phyloP scores from a whole-genome alignment of 2,888 invertebrate genomes.

The Ephialtes manifestator region DNA sequence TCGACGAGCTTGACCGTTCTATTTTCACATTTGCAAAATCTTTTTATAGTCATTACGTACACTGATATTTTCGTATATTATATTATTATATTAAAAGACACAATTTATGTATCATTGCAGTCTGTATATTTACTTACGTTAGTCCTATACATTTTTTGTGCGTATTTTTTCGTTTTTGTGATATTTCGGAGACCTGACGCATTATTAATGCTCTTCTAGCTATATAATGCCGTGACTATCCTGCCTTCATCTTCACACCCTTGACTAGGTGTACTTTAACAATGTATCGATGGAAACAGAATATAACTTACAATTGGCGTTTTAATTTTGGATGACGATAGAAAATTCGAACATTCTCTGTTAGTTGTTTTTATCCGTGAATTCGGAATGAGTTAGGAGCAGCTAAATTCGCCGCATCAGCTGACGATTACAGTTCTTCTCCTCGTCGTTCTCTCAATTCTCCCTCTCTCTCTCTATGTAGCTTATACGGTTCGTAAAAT shows the following conservation, averaged over 20 bases:
- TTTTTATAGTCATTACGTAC: slow-evolving; percentile 21
- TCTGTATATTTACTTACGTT: slow-evolving; percentile 73
- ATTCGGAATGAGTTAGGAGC: not conserved
- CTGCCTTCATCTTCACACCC: not conserved
- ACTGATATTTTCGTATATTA: not conserved
- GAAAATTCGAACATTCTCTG: not conserved
- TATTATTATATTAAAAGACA: not conserved
- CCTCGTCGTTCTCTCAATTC: not conserved
- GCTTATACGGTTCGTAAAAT: not conserved
- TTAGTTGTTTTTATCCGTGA: not conserved
- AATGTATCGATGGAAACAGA: not conserved
- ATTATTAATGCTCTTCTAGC: slow-evolving; percentile 26
- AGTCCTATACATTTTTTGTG: slow-evolving; percentile 76
- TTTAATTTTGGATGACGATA: not conserved
- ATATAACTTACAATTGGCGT: not conserved
- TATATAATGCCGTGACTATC: not conserved
- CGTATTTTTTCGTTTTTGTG: not conserved
- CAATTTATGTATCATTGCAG: not conserved
- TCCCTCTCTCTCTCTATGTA: not conserved
- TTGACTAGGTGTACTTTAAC: not conserved
- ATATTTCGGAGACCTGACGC: slow-evolving; percentile 27
- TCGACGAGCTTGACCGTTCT: slow-evolving; percentile 61
- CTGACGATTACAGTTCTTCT: not conserved
- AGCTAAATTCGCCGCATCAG: not conserved
- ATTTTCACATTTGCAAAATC: slow-evolving; percentile 15